Base-by-base conservation (phyloP, 2,113 vertebrate species). In the Cricetomys ansorgei region DNA sequence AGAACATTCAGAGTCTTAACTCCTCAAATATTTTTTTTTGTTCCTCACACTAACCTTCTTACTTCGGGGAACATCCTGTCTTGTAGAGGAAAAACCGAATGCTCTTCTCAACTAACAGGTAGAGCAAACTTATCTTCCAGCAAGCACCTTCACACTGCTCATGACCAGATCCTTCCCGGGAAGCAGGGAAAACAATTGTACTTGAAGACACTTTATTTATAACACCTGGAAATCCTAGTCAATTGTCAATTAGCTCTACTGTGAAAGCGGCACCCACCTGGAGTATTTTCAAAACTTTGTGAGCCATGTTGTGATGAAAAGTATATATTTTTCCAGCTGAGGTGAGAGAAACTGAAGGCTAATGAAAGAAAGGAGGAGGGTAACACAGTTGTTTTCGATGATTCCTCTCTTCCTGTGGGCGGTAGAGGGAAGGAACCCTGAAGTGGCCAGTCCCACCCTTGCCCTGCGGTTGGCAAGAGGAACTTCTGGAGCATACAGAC, bases 301-400 rank as follows among this genome's bases (percentile, higher is more conserved):
- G 6, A n/a, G 53, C 31, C 64, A 73, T 55, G 57, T 77, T 59
- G n/a, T 37, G 80, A 94, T 43, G 53, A 92, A 96, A 93, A 11
- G 0, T 50, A 64, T 59, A 7, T 75, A 7, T 73, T 50, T 87
- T 73, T 83, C 34, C 88, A 72, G 92, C 37, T 65, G 76, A 89
- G 85, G 37, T 43, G 43, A 97, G 83, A 29, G 96, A 97, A 98
- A 93, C 0, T 70, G 75, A 92, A 25, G 10, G 59, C 80, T 91
- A 92, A 21, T 83, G 48, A 80, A 70, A 94, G 92, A 9, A 29
- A 64, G n/a, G 25, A 65, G 43, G 11, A 75, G 89, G 93, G 80
- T 31, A 83, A 81, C 64, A 50, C 25, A 16, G 25, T 34, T 94
- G 29, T 91, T 90, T 89, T 50, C 31, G 55, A 73, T 65, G 31